Evolutionary conservation across 2,888 invertebrate genomes (phyloP).

Genomic region (Chloroclystis v-ata): DNA sequence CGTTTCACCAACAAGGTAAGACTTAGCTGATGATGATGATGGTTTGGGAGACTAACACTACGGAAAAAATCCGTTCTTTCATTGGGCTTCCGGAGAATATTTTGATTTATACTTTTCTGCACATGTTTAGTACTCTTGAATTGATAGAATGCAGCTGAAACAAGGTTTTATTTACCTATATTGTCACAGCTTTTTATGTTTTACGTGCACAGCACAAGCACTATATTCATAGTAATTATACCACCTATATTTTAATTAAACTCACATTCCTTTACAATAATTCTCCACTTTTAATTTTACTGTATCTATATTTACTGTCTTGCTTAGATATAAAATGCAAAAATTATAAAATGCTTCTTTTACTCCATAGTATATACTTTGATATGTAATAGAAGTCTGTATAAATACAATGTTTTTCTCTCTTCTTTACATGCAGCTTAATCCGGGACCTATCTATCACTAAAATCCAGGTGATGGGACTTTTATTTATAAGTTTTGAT

Average conservation of each 20-base stretch:
- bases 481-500: slow-evolving; percentile 55
- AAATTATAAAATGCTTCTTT: too few species aligned
- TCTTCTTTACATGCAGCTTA: slow-evolving; percentile 79
- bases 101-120: background rate
- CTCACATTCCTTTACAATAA: too few species aligned
- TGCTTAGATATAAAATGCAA: too few species aligned
- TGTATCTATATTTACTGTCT: too few species aligned
- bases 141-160: background rate
- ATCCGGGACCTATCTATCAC: slow-evolving; percentile 78
- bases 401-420: slow-evolving; percentile 66
- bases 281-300: too few species aligned
- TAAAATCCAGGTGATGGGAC: slow-evolving; percentile 76
- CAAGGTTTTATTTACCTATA: background rate
- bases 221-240: too few species aligned
- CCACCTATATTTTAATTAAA: too few species aligned
- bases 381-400: slow-evolving; percentile 43
- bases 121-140: background rate
- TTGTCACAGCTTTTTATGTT: too few species aligned
- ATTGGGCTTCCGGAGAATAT: background rate
- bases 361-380: too few species aligned
- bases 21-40: slow-evolving; percentile 12
- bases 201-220: too few species aligned
- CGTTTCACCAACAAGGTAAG: slow-evolving; percentile 93
- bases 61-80: background rate
- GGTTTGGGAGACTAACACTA: slow-evolving; percentile 9